phyloP scores from a whole-genome alignment of 2,113 vertebrate species.

The Sarotherodon lohbergeri region DNA sequence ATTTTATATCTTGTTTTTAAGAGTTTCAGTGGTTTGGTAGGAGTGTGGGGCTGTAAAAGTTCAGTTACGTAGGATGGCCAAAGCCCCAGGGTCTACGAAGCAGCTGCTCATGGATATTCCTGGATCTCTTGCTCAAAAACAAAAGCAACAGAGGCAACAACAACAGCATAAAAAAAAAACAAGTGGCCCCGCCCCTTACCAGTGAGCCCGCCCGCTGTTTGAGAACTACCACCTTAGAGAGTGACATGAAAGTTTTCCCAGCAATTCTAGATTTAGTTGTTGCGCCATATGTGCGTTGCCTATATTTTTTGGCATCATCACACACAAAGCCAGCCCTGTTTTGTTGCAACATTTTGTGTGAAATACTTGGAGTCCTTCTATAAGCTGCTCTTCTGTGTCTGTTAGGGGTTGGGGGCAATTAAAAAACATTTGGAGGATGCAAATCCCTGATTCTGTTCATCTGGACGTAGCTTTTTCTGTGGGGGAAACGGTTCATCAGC shows the following conservation, averaged over 20 bases:
- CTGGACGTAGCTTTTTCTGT: fast-evolving
- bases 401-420: not conserved
- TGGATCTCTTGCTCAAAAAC: not conserved
- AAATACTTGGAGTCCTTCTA: not conserved
- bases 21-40: not conserved
- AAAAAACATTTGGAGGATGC: fast-evolving
- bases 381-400: not conserved
- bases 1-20: not conserved
- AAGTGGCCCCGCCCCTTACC: not conserved
- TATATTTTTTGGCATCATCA: not conserved
- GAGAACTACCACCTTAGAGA: not conserved
- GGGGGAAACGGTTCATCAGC: not conserved
- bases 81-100: not conserved
- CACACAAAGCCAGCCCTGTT: not conserved
- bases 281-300: not conserved
- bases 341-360: not conserved
- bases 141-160: not conserved
- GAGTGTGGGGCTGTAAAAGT: not conserved
- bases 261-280: not conserved
- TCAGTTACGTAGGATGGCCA: not conserved
- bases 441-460: not conserved
- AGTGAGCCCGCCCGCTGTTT: fast-evolving
- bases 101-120: not conserved
- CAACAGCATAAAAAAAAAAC: not conserved
- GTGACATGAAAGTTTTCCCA: fast-evolving